Base-by-base conservation (phyloP, 2,888 invertebrate genomes). In the Eupithecia inturbata region DNA sequence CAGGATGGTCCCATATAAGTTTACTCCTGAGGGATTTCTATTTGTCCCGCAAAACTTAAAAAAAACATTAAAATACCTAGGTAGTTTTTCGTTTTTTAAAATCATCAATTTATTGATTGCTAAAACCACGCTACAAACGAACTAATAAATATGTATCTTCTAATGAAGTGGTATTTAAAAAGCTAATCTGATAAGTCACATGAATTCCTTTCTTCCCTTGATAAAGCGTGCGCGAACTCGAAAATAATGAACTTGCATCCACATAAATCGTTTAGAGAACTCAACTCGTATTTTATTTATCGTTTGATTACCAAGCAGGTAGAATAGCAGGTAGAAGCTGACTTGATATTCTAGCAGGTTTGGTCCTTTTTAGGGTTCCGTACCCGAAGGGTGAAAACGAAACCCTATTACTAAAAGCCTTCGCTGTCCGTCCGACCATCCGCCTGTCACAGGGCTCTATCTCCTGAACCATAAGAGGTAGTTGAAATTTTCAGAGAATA, bases 301-400 rank as follows among this genome's bases (percentile, higher is more conserved):
- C 88, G 88, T 82, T 87, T 89, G 91, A 92, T 93, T 90, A 88
- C 86, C 82, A 79, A 73, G 86, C 92, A 92, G 92, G 93, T 92
- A 92, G 84, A 81, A 82, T 79, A 79, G 85, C 91, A 92, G 92
- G 92, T 92, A 92, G 88, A 90, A 82, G 82, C 83, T 80, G 77
- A 79, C 76, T 77, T 83, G 84, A 73, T 60, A 66, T n/a, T n/a
- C n/a, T n/a, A n/a, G 53, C 76, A 79, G 62, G 22, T 22, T 70
- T 70, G 57, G 71, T 68, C 73, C 91, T 92, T 89, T 89, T n/a
- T n/a, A n/a, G n/a, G n/a, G n/a, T n/a, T n/a, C n/a, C n/a, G n/a
- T n/a, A n/a, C n/a, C n/a, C n/a, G n/a, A n/a, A n/a, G n/a, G n/a
- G n/a, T n/a, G n/a, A n/a, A n/a, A n/a, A n/a, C n/a, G n/a, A n/a